phyloP scores from a whole-genome alignment of 2,888 invertebrate genomes.

The Augiades crinisus region DNA sequence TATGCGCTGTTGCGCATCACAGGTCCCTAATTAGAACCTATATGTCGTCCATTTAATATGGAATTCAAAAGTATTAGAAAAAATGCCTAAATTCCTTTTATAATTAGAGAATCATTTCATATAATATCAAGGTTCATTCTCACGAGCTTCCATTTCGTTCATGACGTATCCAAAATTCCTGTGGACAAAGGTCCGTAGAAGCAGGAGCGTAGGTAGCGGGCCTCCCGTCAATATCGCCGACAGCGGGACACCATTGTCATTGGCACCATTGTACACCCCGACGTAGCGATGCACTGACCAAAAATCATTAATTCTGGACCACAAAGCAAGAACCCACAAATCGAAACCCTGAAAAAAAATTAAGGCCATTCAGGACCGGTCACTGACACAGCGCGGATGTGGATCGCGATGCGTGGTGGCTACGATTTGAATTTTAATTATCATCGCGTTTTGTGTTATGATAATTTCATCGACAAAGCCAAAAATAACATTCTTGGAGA shows the following conservation, averaged over 20 bases:
- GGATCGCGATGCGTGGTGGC: constrained; percentile 44
- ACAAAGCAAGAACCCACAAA: constrained; percentile 80
- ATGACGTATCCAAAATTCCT: constrained; percentile 71
- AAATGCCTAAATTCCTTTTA: constrained; percentile 21
- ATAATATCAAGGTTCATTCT: constrained; percentile 58
- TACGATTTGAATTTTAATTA: constrained; percentile 70
- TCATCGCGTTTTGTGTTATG: constrained; percentile 42
- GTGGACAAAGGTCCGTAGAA: constrained; percentile 61
- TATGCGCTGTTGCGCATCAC: no score
- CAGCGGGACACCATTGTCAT: constrained; percentile 80
- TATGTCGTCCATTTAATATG: neutral
- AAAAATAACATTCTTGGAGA: no score
- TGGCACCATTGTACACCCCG: constrained; percentile 61
- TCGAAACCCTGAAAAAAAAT: constrained; percentile 73
- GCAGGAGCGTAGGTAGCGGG: constrained; percentile 69
- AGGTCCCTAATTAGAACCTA: neutral
- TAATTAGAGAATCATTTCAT: constrained; percentile 34
- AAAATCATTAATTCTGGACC: constrained; percentile 80
- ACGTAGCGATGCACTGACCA: constrained; percentile 71
- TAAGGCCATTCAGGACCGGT: constrained; percentile 70
- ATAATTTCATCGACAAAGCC: constrained; percentile 37
- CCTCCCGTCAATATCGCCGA: constrained; percentile 75
- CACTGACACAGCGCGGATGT: constrained; percentile 62
- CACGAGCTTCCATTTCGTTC: constrained; percentile 59
- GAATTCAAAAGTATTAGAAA: constrained; percentile 15